Base-by-base conservation (phyloP, 2,797 vertebrate species). In the Lepidocolaptes lacrymiger region DNA sequence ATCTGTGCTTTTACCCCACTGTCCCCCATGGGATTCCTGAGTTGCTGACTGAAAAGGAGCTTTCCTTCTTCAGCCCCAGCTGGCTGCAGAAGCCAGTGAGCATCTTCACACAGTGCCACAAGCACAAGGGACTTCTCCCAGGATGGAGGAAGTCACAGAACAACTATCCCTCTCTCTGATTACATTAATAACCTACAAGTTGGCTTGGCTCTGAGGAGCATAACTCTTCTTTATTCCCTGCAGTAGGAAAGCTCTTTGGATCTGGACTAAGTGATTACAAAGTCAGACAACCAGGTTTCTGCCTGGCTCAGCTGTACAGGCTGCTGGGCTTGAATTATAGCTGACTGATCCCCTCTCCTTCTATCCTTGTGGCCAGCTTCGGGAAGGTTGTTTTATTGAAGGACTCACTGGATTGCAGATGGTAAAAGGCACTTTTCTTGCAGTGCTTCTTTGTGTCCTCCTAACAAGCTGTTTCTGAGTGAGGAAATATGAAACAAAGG, bases 401-500 rank as follows among this genome's bases (percentile, higher is more conserved):
- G n/a, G 19, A 34, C 67, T 82, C 67, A 2, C 68, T 23, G 46
- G 16, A 15, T 5, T 36, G 37, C 64, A 83, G 81, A 74, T 23
- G 22, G 44, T 26, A 79, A 73, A 90, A 85, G 41, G 41, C 44
- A 28, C 67, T 58, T 71, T 27, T 48, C 72, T 69, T 63, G 49
- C 21, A 77, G 36, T 9, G 63, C 68, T 72, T 91, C 79, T 74
- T 52, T 23, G 18, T 1, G 7, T 44, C 49, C 28, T 88, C n/a
- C 74, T 43, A 63, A 84, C 21, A 64, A 85, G 83, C 54, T 27
- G 26, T 41, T 95, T 77, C 61, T 55, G 87, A 78, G 85, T 36
- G n/a, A 15, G 66, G 59, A 81, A 88, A 93, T 14, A 56, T 0
- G 17, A 77, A 88, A 94, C 73, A 93, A 97, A 95, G 83, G 56